phyloP scores from a whole-genome alignment of 2,888 invertebrate genomes.

The Aradus depressus region DNA sequence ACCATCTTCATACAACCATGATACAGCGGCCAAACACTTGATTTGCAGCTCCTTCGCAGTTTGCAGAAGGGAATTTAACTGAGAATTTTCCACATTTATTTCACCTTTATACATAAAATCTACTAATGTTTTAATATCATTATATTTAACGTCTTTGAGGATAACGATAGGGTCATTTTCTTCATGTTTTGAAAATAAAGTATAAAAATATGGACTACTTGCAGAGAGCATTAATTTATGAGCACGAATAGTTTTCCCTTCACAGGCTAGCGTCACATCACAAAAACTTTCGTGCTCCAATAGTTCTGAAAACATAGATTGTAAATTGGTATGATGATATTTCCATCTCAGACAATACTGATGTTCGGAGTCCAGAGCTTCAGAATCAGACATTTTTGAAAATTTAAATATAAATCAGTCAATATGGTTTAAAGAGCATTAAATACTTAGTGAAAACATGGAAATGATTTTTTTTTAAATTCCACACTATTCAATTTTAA shows the following conservation, averaged over 20 bases:
- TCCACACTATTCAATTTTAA: too few species aligned
- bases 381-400: conserved; percentile 29
- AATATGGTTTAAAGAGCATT: too few species aligned
- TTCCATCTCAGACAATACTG: conserved; percentile 89
- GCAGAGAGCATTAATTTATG: conserved; percentile 80
- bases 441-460: too few species aligned
- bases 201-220: conserved; percentile 84
- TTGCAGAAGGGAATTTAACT: conserved; percentile 73
- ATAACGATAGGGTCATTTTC: conserved; percentile 72
- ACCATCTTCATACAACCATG: conserved; percentile 56
- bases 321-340: conserved; percentile 81
- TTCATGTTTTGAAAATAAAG: conserved; percentile 68
- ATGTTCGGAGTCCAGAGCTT: conserved; percentile 47
- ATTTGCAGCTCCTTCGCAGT: conserved; percentile 86
- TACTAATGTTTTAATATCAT: conserved; percentile 77
- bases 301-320: conserved; percentile 54
- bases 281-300: conserved; percentile 80
- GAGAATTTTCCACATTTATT: conserved; percentile 86
- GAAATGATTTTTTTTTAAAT: too few species aligned
- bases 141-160: conserved; percentile 81
- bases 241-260: conserved; percentile 64
- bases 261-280: conserved; percentile 80
- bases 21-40: conserved; percentile 82
- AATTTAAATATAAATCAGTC: too few species aligned
- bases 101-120: conserved; percentile 95